Evolutionary conservation across 2,888 invertebrate genomes (phyloP).

Genomic region (Dynastes hyllus): DNA sequence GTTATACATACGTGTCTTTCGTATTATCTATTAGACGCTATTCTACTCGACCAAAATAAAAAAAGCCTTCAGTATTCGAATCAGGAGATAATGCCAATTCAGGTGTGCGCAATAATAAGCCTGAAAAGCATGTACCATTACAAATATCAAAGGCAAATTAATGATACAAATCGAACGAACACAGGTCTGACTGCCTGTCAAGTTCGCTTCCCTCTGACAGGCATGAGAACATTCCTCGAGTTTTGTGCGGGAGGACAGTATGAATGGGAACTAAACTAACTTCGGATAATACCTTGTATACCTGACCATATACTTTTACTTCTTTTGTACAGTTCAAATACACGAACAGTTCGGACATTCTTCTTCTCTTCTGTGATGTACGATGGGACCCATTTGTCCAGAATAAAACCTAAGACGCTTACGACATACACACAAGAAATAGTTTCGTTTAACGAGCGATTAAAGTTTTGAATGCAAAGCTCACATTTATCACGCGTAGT

Average conservation of each 20-base stretch:
- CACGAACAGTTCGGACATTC: conserved; percentile 35
- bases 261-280: conserved; percentile 53
- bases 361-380: neutral
- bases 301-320: conserved; percentile 43
- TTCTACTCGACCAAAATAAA: conserved; percentile 3
- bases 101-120: conserved; percentile 49
- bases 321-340: conserved; percentile 36
- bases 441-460: conserved; percentile 39
- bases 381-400: conserved; percentile 41
- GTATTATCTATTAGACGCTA: conserved; percentile 5
- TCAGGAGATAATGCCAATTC: conserved; percentile 48
- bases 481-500: conserved; percentile 27
- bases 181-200: conserved; percentile 44
- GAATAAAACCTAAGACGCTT: neutral
- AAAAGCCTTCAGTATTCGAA: conserved; percentile 16
- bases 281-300: conserved; percentile 49
- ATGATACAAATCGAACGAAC: conserved; percentile 57
- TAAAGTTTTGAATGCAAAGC: conserved; percentile 31
- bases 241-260: conserved; percentile 55
- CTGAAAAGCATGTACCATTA: conserved; percentile 50
- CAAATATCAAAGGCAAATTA: conserved; percentile 55
- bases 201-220: conserved; percentile 54
- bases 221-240: conserved; percentile 56
- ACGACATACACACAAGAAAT: conserved; percentile 14
- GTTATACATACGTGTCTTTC: conserved; percentile 12